These are phyloP conservation scores for Xiphophorus hellerii DNA, from an alignment of 2,113 vertebrate genomes.

Conservation along the genomic window DNA sequence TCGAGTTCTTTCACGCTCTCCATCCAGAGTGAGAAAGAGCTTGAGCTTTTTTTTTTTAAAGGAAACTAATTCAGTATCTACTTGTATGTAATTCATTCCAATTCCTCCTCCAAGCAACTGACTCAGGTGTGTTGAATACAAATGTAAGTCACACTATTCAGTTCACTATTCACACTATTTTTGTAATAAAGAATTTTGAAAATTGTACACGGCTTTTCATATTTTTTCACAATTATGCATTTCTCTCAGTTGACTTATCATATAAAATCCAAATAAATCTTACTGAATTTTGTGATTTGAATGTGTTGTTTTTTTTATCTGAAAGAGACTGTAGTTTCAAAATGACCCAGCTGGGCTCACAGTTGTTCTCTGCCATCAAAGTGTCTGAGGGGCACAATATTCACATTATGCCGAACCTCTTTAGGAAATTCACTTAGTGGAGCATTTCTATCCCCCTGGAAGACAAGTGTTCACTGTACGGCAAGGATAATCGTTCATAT, in stretches of 20 bases:
- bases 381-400: neutral
- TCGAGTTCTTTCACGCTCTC: neutral
- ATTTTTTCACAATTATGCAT: neutral
- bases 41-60: neutral
- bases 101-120: neutral
- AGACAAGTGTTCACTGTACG: neutral
- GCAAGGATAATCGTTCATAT: neutral
- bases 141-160: neutral
- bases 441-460: neutral
- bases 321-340: neutral
- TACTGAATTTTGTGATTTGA: neutral
- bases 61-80: neutral
- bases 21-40: neutral
- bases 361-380: neutral
- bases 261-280: neutral
- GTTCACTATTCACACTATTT: neutral
- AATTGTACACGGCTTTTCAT: neutral
- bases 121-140: neutral
- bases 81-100: neutral
- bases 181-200: neutral
- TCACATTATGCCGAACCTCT: neutral
- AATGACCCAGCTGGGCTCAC: neutral
- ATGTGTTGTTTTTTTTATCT: no score
- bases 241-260: neutral
- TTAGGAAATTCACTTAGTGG: neutral